Evolutionary conservation across 2,888 invertebrate genomes (phyloP).

Genomic region (Lycophotia porphyrea): DNA sequence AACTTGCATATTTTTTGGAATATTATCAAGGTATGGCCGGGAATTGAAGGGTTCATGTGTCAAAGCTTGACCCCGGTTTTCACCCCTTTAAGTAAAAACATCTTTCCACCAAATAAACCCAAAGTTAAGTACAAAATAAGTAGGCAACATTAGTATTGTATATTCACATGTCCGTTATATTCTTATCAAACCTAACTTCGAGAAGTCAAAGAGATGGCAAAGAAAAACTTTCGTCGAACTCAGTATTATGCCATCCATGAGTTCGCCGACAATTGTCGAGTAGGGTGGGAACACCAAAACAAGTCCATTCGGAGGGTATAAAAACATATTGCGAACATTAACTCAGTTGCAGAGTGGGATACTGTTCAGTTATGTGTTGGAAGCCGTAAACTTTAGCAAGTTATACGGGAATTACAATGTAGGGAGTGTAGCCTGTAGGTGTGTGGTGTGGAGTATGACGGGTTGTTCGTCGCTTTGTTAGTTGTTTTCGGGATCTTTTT

Average conservation of each 20-base stretch:
- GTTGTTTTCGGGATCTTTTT: background rate
- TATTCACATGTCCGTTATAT: conserved; percentile 15
- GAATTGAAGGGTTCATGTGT: background rate
- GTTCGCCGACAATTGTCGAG: conserved; percentile 55
- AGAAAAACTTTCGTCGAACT: conserved; percentile 56
- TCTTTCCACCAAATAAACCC: background rate
- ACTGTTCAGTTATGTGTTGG: conserved; percentile 52
- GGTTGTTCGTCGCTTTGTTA: conserved; percentile 7
- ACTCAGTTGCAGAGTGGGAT: conserved; percentile 55
- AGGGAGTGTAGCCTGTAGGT: conserved; percentile 15
- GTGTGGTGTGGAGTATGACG: conserved; percentile 10
- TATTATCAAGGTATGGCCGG: background rate
- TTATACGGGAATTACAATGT: conserved; percentile 56
- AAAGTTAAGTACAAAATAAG: conserved; percentile 20
- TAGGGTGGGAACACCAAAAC: conserved; percentile 58
- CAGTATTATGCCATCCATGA: conserved; percentile 44
- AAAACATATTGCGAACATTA: conserved; percentile 68
- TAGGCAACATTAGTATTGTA: conserved; percentile 9
- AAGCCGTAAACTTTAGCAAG: conserved; percentile 54
- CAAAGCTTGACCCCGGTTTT: background rate
- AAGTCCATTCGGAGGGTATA: conserved; percentile 62
- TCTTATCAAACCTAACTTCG: conserved; percentile 53
- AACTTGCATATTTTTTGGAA: background rate
- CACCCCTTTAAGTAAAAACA: background rate
- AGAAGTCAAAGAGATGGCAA: conserved; percentile 38